Evolutionary conservation across 53 echinoderm and acorn worm species (phyloP), one percentile per base, ranked within the genome.

Genomic region (Holothuria leucospilota): DNA sequence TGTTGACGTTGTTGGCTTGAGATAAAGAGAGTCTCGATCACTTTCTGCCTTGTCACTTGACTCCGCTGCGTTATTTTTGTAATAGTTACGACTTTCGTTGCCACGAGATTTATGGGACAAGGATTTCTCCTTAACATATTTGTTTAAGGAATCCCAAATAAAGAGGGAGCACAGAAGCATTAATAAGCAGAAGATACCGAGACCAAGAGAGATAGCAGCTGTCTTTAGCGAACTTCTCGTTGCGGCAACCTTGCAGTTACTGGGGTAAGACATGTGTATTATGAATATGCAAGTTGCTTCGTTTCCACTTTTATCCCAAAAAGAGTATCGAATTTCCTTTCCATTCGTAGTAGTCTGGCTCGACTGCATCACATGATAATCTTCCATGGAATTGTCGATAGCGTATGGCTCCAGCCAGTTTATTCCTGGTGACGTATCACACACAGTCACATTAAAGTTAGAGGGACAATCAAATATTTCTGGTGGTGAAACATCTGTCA

Each of bases 391-490:
- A 53, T 75, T 75, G 28, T 75, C 75, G 15, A 2, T 21, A 13
- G 75, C 75, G 26, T 52, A 75, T 1, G 75, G 75, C 28, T 75
- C 49, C 7, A 11, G 38, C 75, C 75, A 75, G 2, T 11, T 49
- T 2, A 49, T 26, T 3, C 8, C 25, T 20, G 75, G 75, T 5
- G n/a, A 14, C 21, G 38, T 21, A 49, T 75, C 75, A 49, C 75
- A 75, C 1, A 42, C 13, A 52, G 52, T 26, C 26, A 75, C 20
- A 39, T 25, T 75, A 26, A 21, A 75, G 25, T 52, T 49, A 1
- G 75, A 46, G 46, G 75, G 75, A 52, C 75, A 75, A 23, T 52
- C 75, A 21, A 40, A 75, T 24, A 75, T 39, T n/a, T 13, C 75
- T 4, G 75, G 75, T 20, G 75, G 38, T 51, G 75, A 26, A 25